Conservation (phyloP, 2,888 invertebrate genomes). For the Criorhina ranunculi region DNA sequence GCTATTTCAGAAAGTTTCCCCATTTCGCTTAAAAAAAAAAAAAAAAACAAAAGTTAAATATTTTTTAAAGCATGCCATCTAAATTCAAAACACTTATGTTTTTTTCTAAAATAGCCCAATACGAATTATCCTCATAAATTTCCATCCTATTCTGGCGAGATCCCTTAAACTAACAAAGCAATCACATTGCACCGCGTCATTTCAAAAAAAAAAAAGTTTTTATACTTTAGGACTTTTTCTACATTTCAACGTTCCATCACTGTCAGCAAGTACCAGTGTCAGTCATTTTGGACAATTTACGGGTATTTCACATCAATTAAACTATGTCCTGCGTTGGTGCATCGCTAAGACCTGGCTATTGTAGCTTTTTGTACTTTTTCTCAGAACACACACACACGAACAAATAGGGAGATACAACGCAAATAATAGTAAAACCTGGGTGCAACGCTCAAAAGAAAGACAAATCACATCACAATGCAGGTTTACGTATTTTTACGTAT, state of each 20-base stretch:
- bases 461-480: conserved; percentile 77
- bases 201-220: conserved; percentile 21
- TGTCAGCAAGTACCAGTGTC: conserved; percentile 69
- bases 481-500: conserved; percentile 77
- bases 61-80: too few relatives aligned
- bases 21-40: too few relatives aligned
- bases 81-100: too few relatives aligned
- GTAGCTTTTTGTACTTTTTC: conserved; percentile 26
- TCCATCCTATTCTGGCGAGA: neutral
- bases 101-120: neutral
- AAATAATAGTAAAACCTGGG: conserved; percentile 73
- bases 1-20: too few relatives aligned
- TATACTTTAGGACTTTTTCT: conserved; percentile 28
- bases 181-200: conserved; percentile 49
- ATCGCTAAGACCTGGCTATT: conserved; percentile 56
- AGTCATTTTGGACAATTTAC: conserved; percentile 72
- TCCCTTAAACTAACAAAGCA: conserved; percentile 59
- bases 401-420: conserved; percentile 11
- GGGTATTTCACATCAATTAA: conserved; percentile 74
- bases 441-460: conserved; percentile 75
- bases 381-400: neutral
- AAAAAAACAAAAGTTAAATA: too few relatives aligned
- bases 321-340: conserved; percentile 52
- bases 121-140: conserved; percentile 9
- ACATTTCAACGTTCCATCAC: conserved; percentile 64